These are phyloP conservation scores for Myotis davidii DNA, from an alignment of 2,113 vertebrate genomes.

Conservation along the genomic window DNA sequence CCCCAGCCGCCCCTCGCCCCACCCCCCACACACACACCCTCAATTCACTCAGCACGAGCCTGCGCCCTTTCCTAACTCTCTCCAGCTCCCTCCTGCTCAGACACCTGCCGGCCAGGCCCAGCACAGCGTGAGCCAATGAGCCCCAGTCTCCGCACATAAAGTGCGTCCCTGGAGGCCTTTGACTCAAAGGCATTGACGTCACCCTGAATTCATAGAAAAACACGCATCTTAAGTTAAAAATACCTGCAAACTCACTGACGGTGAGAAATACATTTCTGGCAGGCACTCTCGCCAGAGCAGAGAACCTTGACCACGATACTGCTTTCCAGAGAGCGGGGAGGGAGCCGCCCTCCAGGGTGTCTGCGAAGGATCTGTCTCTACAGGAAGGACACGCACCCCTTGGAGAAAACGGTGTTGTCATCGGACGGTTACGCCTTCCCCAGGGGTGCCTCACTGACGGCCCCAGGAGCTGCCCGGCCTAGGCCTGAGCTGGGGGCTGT, in stretches of 20 bases:
- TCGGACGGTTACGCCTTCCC: background rate
- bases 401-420: background rate
- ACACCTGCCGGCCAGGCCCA: background rate
- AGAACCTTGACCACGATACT: background rate
- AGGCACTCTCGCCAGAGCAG: background rate
- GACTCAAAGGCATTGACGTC: background rate
- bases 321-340: background rate
- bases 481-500: background rate
- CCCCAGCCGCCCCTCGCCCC: background rate
- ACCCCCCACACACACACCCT: no score
- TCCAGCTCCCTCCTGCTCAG: background rate
- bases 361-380: background rate
- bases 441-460: rapidly evolving
- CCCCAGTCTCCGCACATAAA: background rate
- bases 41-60: background rate
- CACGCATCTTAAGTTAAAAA: background rate
- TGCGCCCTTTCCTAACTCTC: rapidly evolving
- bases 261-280: background rate
- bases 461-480: background rate
- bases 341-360: background rate
- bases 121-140: no score
- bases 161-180: background rate
- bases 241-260: background rate
- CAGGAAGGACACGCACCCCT: background rate
- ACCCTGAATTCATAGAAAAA: background rate